Conservation (phyloP, 2,113 vertebrate species). For the Psilopsiagon aymara region DNA sequence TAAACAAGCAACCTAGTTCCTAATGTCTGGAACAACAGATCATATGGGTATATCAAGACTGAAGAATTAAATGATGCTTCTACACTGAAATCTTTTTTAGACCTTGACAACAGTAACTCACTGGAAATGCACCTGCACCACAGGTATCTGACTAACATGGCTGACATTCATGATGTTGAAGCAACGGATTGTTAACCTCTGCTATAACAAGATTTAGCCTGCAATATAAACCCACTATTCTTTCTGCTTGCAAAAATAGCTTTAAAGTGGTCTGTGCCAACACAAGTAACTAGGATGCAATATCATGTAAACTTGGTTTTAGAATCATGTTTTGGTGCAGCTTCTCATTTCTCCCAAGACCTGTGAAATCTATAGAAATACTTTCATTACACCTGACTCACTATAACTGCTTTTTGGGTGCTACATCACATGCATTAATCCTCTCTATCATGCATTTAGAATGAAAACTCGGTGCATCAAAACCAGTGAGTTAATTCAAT, state of each 20-base stretch:
- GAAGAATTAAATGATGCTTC: background rate
- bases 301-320: background rate
- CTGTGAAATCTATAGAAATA: background rate
- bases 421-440: background rate
- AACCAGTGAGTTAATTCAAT: background rate
- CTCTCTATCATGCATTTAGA: background rate
- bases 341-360: background rate
- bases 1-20: background rate
- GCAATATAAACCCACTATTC: background rate
- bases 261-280: background rate
- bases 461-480: background rate
- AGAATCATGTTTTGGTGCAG: background rate
- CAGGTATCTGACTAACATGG: background rate
- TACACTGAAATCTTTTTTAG: background rate
- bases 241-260: background rate
- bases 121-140: background rate
- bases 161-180: background rate
- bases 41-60: fast-evolving
- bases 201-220: background rate
- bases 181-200: background rate
- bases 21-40: background rate
- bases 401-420: background rate
- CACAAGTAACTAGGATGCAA: background rate
- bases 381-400: background rate
- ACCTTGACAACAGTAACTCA: background rate